Base-by-base conservation (phyloP, 1,140 invertebrate genomes). In the Stenopsyche tienmushanensis region DNA sequence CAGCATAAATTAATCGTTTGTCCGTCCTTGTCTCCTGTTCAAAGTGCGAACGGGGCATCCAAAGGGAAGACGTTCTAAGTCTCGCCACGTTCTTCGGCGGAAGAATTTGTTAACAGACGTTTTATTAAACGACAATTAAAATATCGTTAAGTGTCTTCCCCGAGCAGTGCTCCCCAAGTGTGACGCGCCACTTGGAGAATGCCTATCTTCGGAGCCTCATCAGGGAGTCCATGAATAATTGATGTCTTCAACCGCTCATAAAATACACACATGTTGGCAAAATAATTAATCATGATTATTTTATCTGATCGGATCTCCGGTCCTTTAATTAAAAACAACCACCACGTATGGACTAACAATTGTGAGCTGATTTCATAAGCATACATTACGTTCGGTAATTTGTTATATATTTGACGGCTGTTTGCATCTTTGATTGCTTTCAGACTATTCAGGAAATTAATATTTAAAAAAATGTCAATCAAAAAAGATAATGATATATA, bases 51-150 rank as follows among this genome's bases (percentile, higher is more conserved):
- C n/a, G n/a, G n/a, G n/a, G n/a, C n/a, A n/a, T n/a, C 21, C 47
- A 20, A 23, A 20, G 47, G 13, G 47, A 50, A 50, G n/a, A 21
- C 47, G 52, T 55, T 55, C 39, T 34, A 20, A 23, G 52, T 55
- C 29, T 29, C 47, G 52, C 15, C 18, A 17, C 9, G 54, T 44
- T 24, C 24, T 2, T 24, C n/a, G 13, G n/a, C 10, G 15, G 25
- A 13, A 15, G 63, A 57, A 57, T 65, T 65, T 42, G 42, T 64
- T 59, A 64, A 59, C 53, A 55, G 50, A 39, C 49, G 58, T 66
- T 66, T 64, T 66, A 66, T 53, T 53, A 26, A 7, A 53, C 24
- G 57, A 68, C 62, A 68, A 68, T 68, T 68, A 68, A 68, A 68
- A 68, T 44, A 59, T 68, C 66, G 66, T 68, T 68, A 68, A 60